Evolutionary conservation across 2,888 invertebrate species (phyloP).

Genomic region (Chrysina gloriosa): DNA sequence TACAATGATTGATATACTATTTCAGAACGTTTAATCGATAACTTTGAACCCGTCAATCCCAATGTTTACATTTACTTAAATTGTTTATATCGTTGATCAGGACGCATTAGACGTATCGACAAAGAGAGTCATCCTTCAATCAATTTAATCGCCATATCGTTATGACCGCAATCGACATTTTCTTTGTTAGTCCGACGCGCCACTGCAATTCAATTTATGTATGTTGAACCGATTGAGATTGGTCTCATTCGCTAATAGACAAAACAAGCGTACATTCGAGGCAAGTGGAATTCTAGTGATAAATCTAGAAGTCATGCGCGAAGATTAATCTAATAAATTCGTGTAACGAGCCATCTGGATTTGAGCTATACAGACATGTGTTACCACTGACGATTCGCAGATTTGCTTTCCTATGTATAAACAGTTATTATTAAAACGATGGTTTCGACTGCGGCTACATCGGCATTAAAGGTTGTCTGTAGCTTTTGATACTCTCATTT

Average conservation of each 20-base stretch:
- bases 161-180: not conserved
- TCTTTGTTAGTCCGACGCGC: constrained; percentile 21
- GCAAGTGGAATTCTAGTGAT: constrained; percentile 3
- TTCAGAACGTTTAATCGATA: not conserved
- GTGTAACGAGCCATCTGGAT: constrained; percentile 37
- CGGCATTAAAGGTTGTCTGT: not conserved
- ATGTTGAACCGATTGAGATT: constrained; percentile 5
- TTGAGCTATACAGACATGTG: constrained; percentile 31
- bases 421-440: constrained; percentile 13
- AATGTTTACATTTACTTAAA: not conserved
- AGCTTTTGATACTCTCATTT: not conserved
- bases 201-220: constrained; percentile 20
- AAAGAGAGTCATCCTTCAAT: not conserved
- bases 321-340: constrained; percentile 39
- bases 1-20: not conserved
- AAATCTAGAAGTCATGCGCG: constrained; percentile 24
- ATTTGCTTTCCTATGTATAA: constrained; percentile 3
- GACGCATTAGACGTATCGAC: not conserved
- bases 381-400: constrained; percentile 33
- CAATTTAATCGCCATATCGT: constrained; percentile 2
- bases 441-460: not conserved
- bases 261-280: constrained; percentile 9
- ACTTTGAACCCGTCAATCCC: not conserved
- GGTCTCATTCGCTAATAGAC: constrained; percentile 2
- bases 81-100: not conserved